phyloP scores from a whole-genome alignment of 30 jellyfish, hydroid and myxozoan species.

The Aurelia aurita region DNA sequence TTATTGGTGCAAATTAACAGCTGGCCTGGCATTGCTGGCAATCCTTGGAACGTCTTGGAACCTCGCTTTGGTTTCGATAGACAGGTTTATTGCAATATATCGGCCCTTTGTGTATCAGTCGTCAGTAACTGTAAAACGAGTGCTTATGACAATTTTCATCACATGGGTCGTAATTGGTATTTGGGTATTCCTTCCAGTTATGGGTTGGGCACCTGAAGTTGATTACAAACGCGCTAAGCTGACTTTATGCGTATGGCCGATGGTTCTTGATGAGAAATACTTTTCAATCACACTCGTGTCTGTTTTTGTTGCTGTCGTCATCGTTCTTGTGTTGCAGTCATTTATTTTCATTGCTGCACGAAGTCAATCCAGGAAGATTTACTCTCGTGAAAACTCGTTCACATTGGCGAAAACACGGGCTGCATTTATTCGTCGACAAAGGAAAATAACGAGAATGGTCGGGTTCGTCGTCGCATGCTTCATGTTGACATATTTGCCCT shows the following conservation, averaged over 20 bases:
- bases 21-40: conserved; percentile 13
- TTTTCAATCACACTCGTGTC: background rate
- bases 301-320: conserved; percentile 4
- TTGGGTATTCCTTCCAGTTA: conserved; percentile 10
- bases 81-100: background rate
- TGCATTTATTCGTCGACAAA: background rate
- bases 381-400: background rate
- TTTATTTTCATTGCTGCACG: background rate
- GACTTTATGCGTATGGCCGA: conserved; percentile 5
- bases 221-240: background rate
- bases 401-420: background rate
- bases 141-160: background rate
- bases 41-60: conserved; percentile 10
- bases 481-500: conserved; percentile 3
- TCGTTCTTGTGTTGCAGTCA: background rate
- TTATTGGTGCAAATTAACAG: conserved; percentile 11
- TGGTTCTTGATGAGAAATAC: background rate
- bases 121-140: background rate
- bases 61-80: background rate
- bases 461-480: conserved; percentile 5
- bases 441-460: background rate
- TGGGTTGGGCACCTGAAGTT: conserved; percentile 9
- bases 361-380: conserved; percentile 1
- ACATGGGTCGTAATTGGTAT: background rate
- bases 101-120: background rate